Evolutionary conservation across 2,113 vertebrate species (phyloP), one percentile per base, ranked within the genome.

Genomic region (Engystomops pustulosus): DNA sequence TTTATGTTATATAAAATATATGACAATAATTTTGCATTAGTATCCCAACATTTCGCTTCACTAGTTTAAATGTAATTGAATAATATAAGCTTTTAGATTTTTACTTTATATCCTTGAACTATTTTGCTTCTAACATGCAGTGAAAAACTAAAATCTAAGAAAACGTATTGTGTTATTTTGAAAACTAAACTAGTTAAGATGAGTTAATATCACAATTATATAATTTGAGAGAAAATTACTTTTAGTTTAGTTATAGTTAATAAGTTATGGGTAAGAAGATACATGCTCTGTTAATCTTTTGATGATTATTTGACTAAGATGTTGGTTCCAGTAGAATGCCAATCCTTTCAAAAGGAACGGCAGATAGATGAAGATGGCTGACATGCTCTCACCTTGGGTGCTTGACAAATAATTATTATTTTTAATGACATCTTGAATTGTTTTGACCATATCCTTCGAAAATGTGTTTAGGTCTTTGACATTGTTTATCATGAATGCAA

Each of bases 381-480:
- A 60, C 6, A 17, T 77, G 5, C 0, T 78, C 75, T 78, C 20
- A 78, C 75, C 75, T 78, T 38, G 32, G 41, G 75, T 78, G 25
- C 47, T 58, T 75, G 12, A 6, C 1, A 27, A 70, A 1, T 0
- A 7, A 7, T 0, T 3, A 10, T 1, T 2, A 44, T 0, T 85
- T 70, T 86, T 68, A 20, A 60, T 3, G 0, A 30, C 87, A 0
- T 88, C 86, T 81, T 82, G 80, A 83, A 93, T 88, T 51, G 89
- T 87, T 44, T 80, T 68, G 0, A 71, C 87, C 86, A 92, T 85
- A 70, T 90, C 90, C 4, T 71, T 45, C 60, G 87, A 90, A 68
- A 89, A 89, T 0, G 1, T 1, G 55, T 68, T 38, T n/a, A 93
- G 85, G 15, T 91, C 87, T 76, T 77, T 83, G 3, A 77, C 0